Conservation (phyloP, 2,888 invertebrate species). For the Dascillus cervinus region DNA sequence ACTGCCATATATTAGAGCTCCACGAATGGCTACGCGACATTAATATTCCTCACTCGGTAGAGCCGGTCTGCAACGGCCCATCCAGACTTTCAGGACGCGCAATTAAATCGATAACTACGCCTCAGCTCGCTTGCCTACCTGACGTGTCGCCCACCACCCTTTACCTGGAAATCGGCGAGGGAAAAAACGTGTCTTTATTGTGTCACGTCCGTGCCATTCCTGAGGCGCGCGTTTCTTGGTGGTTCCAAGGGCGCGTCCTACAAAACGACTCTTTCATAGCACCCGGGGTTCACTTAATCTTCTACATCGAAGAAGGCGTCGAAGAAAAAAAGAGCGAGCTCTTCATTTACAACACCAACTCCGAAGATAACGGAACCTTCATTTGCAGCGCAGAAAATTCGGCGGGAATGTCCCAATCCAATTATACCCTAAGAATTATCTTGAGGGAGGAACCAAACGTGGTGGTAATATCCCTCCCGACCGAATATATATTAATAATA, state of each 20-base stretch:
- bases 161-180: conserved; percentile 69
- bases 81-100: conserved; percentile 56
- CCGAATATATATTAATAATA: conserved; percentile 63
- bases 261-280: conserved; percentile 67
- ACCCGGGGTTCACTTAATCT: conserved; percentile 59
- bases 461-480: conserved; percentile 45
- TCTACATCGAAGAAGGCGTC: conserved; percentile 63
- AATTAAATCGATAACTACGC: conserved; percentile 58
- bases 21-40: conserved; percentile 71
- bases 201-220: conserved; percentile 77
- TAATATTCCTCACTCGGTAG: conserved; percentile 68
- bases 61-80: conserved; percentile 70
- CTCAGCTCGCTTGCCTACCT: conserved; percentile 75
- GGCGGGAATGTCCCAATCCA: conserved; percentile 71
- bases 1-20: conserved; percentile 71
- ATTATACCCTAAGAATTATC: conserved; percentile 72
- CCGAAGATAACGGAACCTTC: conserved; percentile 79
- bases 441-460: conserved; percentile 59
- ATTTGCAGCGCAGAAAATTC: conserved; percentile 79
- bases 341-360: conserved; percentile 67
- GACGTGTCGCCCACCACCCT: conserved; percentile 68
- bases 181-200: conserved; percentile 71
- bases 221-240: conserved; percentile 75
- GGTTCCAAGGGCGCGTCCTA: conserved; percentile 71
- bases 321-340: conserved; percentile 72